Percentiles rank a stretch among this genome's conserved stretches.
These are phyloP conservation scores for Phycodurus eques DNA, from an alignment of 2,113 vertebrate genomes.

Conservation along the genomic window DNA sequence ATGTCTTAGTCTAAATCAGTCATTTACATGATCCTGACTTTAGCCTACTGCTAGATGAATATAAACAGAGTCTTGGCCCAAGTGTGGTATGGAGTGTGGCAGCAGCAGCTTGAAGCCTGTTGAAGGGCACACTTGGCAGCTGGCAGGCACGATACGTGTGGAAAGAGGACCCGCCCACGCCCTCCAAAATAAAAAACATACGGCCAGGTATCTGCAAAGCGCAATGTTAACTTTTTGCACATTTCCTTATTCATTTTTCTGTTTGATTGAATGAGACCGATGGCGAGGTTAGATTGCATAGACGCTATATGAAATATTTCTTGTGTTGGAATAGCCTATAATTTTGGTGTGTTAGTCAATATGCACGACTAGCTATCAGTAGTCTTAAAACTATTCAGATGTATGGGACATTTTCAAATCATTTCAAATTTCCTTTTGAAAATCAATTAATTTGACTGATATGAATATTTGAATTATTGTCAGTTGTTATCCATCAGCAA, in stretches of 20 bases:
- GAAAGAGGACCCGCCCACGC: slow-evolving; percentile 57
- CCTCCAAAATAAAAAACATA: slow-evolving; percentile 59
- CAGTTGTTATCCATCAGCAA: too few relatives aligned
- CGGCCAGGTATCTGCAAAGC: slow-evolving; percentile 24
- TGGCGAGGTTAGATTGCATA: not conserved
- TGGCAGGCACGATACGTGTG: slow-evolving; percentile 61
- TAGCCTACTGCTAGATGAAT: not conserved
- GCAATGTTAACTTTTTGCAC: not conserved
- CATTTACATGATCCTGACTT: not conserved
- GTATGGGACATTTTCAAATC: too few relatives aligned
- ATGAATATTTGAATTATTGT: too few relatives aligned
- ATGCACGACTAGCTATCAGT: too few relatives aligned
- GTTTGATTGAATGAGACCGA: not conserved
- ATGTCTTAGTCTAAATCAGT: not conserved
- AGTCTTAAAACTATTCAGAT: too few relatives aligned
- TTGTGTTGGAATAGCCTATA: not conserved
- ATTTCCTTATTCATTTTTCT: not conserved
- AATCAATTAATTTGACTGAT: too few relatives aligned
- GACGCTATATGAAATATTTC: not conserved
- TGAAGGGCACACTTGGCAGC: slow-evolving; percentile 70
- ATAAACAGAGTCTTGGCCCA: slow-evolving; percentile 16
- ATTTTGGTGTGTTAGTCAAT: not conserved
- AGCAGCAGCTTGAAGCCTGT: slow-evolving; percentile 29
- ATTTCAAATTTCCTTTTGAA: too few relatives aligned
- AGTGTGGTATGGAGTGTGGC: slow-evolving; percentile 17